Conservation (phyloP, 2,113 vertebrate genomes). For the Catharus minimus region DNA sequence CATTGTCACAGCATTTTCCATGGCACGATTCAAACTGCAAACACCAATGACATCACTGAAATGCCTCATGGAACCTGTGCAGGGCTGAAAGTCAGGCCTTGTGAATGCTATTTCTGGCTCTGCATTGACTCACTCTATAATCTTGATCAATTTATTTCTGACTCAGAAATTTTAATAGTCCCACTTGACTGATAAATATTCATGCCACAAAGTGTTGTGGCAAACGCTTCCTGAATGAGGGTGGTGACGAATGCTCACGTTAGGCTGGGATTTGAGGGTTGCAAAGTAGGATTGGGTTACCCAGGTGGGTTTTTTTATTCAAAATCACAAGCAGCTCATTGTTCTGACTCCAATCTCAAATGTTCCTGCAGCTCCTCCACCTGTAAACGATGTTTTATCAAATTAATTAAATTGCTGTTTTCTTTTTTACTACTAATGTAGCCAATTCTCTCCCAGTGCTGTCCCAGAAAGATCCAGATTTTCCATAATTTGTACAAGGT, state of each 20-base stretch:
- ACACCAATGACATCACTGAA: background rate
- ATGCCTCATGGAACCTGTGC: background rate
- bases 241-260: background rate
- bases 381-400: background rate
- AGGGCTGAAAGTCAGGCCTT: conserved; percentile 37
- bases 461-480: background rate
- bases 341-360: background rate
- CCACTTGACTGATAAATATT: conserved; percentile 59
- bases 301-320: background rate
- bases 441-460: background rate
- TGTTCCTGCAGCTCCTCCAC: background rate
- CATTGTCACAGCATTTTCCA: conserved; percentile 30
- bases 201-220: conserved; percentile 1
- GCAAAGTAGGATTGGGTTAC: background rate
- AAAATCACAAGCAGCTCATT: background rate
- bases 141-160: conserved; percentile 60
- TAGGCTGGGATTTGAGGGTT: background rate
- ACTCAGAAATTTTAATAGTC: conserved; percentile 51
- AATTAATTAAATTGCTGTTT: background rate
- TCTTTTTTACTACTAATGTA: background rate
- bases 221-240: conserved; percentile 16
- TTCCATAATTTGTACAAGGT: background rate
- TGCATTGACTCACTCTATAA: conserved; percentile 51
- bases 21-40: background rate
- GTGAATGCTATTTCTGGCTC: conserved; percentile 59